These are phyloP conservation scores for Lamellibrachia satsuma DNA, from an alignment of 2,888 invertebrate genomes.

Conservation along the genomic window DNA sequence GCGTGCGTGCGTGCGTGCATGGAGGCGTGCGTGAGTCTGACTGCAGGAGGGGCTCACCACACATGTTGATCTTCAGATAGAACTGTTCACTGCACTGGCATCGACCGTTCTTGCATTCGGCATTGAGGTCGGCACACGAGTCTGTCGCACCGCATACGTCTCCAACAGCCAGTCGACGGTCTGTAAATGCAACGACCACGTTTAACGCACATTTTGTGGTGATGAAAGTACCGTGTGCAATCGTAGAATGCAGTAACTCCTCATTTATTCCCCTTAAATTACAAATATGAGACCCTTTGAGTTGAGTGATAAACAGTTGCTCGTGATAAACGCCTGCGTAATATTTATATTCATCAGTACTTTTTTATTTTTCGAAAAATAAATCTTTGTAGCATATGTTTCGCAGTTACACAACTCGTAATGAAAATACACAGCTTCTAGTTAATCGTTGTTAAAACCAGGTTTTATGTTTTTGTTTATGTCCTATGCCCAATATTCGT, in stretches of 20 bases:
- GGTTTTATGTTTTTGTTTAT: no score
- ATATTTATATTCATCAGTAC: no score
- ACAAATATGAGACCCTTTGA: not conserved
- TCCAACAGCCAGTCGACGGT: not conserved
- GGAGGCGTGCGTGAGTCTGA: not conserved
- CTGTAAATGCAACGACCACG: not conserved
- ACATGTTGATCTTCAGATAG: constrained; percentile 26
- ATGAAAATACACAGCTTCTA: no score
- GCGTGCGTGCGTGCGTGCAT: not conserved
- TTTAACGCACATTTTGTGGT: not conserved
- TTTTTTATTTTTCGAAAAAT: no score
- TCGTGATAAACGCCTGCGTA: no score
- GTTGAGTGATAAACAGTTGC: no score
- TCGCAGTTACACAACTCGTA: no score
- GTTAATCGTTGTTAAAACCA: no score
- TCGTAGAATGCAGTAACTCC: not conserved
- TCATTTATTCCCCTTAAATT: not conserved
- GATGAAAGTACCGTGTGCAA: not conserved
- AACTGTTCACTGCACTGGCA: constrained; percentile 26
- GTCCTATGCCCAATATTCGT: no score
- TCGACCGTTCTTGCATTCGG: constrained; percentile 18
- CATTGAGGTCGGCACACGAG: constrained; percentile 21
- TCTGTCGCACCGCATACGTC: not conserved
- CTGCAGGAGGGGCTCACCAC: constrained; percentile 21
- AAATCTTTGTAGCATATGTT: no score